Base-by-base conservation (phyloP, 2,113 vertebrate genomes). In the Hystrix brachyura region DNA sequence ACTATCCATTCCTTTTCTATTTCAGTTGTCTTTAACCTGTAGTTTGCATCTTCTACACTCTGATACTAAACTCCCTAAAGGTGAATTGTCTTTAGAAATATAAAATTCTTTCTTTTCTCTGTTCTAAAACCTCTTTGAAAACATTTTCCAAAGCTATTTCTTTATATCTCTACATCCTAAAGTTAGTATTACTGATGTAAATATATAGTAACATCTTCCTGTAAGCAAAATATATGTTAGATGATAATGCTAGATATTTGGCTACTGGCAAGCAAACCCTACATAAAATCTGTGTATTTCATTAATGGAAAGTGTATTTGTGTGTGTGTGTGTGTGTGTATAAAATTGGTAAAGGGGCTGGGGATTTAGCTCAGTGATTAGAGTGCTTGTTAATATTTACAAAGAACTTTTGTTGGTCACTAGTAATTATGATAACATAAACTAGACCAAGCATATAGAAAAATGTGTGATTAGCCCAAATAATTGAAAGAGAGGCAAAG, bases 51-150 rank as follows among this genome's bases (percentile, higher is more conserved):
- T 90, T 64, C 27, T 9, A 25, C 53, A 83, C 25, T 71, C 43
- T 91, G 19, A 79, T 43, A 87, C 25, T 83, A 80, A 93, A 93
- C 23, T 83, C n/a, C 55, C 91, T 84, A 15, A 62, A 84, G 78
- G 14, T 29, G 82, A 94, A 82, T 5, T 1, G 7, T 34, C 23
- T 84, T 78, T 29, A 62, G 38, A 65, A 92, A 87, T 91, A 87
- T 46, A 71, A 53, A 95, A 95, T 7, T 12, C 18, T 87, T 34
- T 6, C 25, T 87, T 94, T 38, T 17, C 82, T 78, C 53, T 91
- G 11, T 87, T 87, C 60, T 57, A 83, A 90, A 67, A 34, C 0
- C 18, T 57, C 27, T 67, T 81, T 90, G 43, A 78, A 90, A 65
- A 87, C 8, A 93, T 78, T 82, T 90, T 87, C 17, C 57, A 78